Evolutionary conservation across 2,797 vertebrate genomes (phyloP), one percentile per base, ranked within the genome.

Genomic region (Dryobates pubescens): DNA sequence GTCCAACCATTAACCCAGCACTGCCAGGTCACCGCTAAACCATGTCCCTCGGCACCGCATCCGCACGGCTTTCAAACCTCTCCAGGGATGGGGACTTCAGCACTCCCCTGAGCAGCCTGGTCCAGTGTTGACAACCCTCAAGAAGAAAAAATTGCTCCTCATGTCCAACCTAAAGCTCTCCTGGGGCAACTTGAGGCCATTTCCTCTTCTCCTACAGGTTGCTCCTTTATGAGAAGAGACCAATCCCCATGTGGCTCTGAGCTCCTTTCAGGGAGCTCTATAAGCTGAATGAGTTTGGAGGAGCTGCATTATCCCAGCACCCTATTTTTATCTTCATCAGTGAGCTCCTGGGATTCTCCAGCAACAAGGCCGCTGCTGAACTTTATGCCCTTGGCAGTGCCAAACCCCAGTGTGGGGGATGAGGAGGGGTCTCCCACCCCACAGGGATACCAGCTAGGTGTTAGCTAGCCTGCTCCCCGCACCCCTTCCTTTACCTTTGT

Each of bases 401-500:
- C 27, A 58, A 62, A 64, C 22, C 4, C 51, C 3, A 0, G 13
- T 2, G 2, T 4, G 3, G 10, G 14, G 5, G 29, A 1, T 2
- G 6, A 10, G 5, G 7, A 17, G 7, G 4, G 14, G 3, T 17
- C 9, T 65, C 72, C 45, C 13, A 54, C 30, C 34, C 54, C 13
- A 0, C 6, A 18, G 15, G 13, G 58, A n/a, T 16, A 29, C 51
- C 1, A 24, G 8, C 54, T 49, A 5, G 13, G 24, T 20, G 58
- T 19, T 3, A 24, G 23, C 51, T 91, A 45, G 4, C 2, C 30
- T 2, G 32, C 38, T n/a, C 22, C 41, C 67, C 1, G 0, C 49
- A 2, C 14, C 30, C 53, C 43, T 4, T 9, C 45, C 7, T 0
- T 76, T 96, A 99, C 99, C 99, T 99, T 99, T 99, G 96, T 99